Percentiles rank a stretch among this genome's conserved stretches.
Conservation (phyloP, 2,888 invertebrate species). For the Thera britannica region DNA sequence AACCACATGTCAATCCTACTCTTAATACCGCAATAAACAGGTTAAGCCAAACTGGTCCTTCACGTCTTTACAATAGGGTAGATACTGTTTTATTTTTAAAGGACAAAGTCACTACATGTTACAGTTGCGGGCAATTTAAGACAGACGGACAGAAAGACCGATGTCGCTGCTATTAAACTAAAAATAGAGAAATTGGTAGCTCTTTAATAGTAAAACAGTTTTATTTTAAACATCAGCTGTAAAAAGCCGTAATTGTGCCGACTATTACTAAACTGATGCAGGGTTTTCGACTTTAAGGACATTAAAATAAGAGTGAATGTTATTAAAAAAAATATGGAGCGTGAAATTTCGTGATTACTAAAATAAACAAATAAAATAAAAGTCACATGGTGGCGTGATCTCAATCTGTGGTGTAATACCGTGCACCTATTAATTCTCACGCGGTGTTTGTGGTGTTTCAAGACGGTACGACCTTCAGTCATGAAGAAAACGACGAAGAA, state of each 20-base stretch:
- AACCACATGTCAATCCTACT: constrained; percentile 67
- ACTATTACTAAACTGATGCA: constrained; percentile 31
- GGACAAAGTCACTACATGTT: constrained; percentile 53
- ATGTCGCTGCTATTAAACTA: constrained; percentile 48
- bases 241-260: constrained; percentile 42
- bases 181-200: constrained; percentile 59
- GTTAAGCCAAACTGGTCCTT: constrained; percentile 34
- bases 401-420: not conserved
- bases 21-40: constrained; percentile 29
- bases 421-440: not conserved
- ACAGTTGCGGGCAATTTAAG: constrained; percentile 73
- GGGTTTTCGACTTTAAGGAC: constrained; percentile 19
- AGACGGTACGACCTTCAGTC: too few relatives aligned
- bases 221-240: constrained; percentile 64
- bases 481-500: too few relatives aligned
- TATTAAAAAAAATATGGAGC: not conserved
- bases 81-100: constrained; percentile 32
- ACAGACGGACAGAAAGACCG: constrained; percentile 53
- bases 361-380: constrained; percentile 5
- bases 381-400: not conserved
- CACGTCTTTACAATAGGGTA: constrained; percentile 39
- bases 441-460: too few relatives aligned
- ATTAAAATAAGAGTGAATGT: not conserved
- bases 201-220: constrained; percentile 58
- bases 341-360: not conserved